phyloP scores from a whole-genome alignment of 2,888 invertebrate genomes.

The Microplitis deprimator region DNA sequence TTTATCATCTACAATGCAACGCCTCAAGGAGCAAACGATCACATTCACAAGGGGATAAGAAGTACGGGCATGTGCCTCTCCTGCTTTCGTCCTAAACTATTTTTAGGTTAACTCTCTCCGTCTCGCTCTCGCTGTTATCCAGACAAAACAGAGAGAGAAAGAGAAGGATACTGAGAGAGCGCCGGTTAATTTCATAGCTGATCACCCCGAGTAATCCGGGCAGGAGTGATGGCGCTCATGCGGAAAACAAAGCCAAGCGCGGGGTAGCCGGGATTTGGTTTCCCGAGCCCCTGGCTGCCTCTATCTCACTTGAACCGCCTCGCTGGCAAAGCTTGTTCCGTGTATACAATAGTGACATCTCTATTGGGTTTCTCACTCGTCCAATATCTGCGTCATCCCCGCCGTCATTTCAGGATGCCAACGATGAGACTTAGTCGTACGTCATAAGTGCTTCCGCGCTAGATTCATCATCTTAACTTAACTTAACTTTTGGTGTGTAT shows the following conservation, averaged over 20 bases:
- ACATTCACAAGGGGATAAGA: slow-evolving; percentile 20
- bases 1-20: slow-evolving; percentile 25
- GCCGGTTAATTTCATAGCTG: slow-evolving; percentile 71
- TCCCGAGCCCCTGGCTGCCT: slow-evolving; percentile 30
- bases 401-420: slow-evolving; percentile 37
- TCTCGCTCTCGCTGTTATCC: neutral
- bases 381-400: slow-evolving; percentile 17
- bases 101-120: slow-evolving; percentile 15
- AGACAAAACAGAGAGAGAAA: slow-evolving; percentile 17
- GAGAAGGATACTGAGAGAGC: slow-evolving; percentile 49
- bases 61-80: slow-evolving; percentile 14
- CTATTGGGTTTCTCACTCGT: neutral
- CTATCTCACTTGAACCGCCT: neutral
- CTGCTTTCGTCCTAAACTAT: neutral
- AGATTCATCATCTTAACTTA: slow-evolving; percentile 69
- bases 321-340: no score
- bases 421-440: slow-evolving; percentile 55
- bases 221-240: slow-evolving; percentile 65
- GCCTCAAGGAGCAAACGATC: slow-evolving; percentile 27
- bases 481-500: slow-evolving; percentile 29
- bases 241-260: slow-evolving; percentile 70
- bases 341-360: neutral
- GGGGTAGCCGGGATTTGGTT: slow-evolving; percentile 46
- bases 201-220: slow-evolving; percentile 70
- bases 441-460: slow-evolving; percentile 71